A percentile compares a stretch with the other conserved stretches of the same genome.
Conservation (phyloP, 2,888 invertebrate species). For the Caenorhabditis japonica region DNA sequence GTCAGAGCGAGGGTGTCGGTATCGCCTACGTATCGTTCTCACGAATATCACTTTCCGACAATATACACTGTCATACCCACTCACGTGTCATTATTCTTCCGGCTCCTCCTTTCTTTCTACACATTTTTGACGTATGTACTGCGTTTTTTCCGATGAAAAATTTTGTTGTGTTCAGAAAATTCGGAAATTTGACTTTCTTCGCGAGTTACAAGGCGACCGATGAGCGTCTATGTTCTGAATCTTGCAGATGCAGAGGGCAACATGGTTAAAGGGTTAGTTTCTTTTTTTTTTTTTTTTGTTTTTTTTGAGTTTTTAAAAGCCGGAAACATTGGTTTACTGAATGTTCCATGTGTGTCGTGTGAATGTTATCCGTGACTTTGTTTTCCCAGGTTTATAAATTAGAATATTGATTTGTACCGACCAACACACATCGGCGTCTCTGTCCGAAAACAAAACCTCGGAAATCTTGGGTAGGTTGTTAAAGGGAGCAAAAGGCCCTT, state of each 20-base stretch:
- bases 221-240: conserved; percentile 68
- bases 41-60: conserved; percentile 41
- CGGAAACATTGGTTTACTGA: conserved; percentile 1
- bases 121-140: too few relatives aligned
- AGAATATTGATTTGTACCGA: too few relatives aligned
- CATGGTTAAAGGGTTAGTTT: conserved; percentile 67
- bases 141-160: too few relatives aligned
- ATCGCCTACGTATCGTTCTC: conserved; percentile 25
- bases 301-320: neutral
- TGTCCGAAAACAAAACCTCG: conserved; percentile 8
- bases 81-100: conserved; percentile 31
- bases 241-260: conserved; percentile 66
- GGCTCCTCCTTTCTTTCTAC: neutral
- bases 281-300: neutral
- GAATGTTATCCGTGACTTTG: too few relatives aligned
- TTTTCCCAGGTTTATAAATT: too few relatives aligned
- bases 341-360: conserved; percentile 13
- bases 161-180: conserved; percentile 40
- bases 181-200: conserved; percentile 24
- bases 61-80: conserved; percentile 31
- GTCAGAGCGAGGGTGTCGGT: conserved; percentile 41
- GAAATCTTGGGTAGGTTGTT: conserved; percentile 10
- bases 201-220: conserved; percentile 42
- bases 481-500: conserved; percentile 5
- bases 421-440: too few relatives aligned